These are phyloP conservation scores for Clitarchus hookeri DNA, from an alignment of 2,888 invertebrate genomes.

Conservation along the genomic window DNA sequence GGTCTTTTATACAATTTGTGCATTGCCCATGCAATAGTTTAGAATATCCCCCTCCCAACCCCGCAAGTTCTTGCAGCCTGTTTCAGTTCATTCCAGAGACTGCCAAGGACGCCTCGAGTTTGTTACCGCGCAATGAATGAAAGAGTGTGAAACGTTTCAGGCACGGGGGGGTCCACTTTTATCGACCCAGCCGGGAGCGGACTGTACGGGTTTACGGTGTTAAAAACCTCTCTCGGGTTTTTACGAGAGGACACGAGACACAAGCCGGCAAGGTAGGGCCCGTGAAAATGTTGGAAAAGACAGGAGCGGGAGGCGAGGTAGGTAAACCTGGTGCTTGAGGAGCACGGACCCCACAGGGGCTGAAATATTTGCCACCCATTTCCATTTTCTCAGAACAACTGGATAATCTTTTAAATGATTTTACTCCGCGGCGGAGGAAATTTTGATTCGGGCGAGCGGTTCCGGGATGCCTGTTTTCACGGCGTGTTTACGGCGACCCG, in stretches of 20 bases:
- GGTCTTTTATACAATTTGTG: too few species aligned
- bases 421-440: conserved; percentile 9
- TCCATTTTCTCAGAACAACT: neutral
- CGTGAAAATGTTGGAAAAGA: neutral
- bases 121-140: too few species aligned
- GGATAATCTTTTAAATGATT: neutral
- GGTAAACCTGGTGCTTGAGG: neutral
- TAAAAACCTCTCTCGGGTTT: neutral
- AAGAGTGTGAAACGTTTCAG: too few species aligned
- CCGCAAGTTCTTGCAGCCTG: too few species aligned
- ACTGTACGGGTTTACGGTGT: neutral
- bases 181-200: neutral
- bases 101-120: too few species aligned
- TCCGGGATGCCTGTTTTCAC: neutral
- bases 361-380: conserved; percentile 1
- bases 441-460: neutral
- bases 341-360: neutral
- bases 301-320: neutral
- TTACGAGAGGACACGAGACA: neutral
- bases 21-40: too few species aligned
- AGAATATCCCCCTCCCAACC: too few species aligned
- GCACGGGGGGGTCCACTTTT: too few species aligned
- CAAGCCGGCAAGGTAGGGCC: neutral
- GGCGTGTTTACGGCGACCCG: conserved; percentile 14
- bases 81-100: too few species aligned